A percentile compares a stretch with the other conserved stretches of the same genome.
phyloP scores from a whole-genome alignment of 2,113 vertebrate genomes.

The Nothobranchius kuhntae region DNA sequence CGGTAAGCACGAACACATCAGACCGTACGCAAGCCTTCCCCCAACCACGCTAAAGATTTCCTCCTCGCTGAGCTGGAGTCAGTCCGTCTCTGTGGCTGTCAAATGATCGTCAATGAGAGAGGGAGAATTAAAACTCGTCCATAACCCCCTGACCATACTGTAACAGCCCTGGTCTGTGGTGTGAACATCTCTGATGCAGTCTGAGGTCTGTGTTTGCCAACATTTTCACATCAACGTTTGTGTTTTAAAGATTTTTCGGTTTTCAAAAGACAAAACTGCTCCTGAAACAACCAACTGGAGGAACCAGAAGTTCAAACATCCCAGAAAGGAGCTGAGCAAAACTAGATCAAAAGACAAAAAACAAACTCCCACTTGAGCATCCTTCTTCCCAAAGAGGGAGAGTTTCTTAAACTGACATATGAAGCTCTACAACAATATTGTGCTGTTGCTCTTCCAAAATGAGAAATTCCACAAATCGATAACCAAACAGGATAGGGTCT shows the following conservation, averaged over 20 bases:
- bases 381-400: not conserved
- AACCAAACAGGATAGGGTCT: slow-evolving; percentile 44
- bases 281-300: slow-evolving; percentile 2
- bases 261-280: slow-evolving; percentile 31
- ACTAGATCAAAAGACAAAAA: slow-evolving; percentile 30
- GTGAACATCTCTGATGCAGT: slow-evolving; percentile 55
- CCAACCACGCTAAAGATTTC: slow-evolving; percentile 2
- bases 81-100: slow-evolving; percentile 60
- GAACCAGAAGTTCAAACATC: slow-evolving; percentile 24
- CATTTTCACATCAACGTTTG: slow-evolving; percentile 25
- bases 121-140: slow-evolving; percentile 52
- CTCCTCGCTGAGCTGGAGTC: slow-evolving; percentile 56
- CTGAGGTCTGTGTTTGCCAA: slow-evolving; percentile 32
- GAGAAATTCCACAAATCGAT: slow-evolving; percentile 42
- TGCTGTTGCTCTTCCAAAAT: slow-evolving; percentile 38
- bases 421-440: slow-evolving; percentile 41
- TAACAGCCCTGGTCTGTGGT: slow-evolving; percentile 68
- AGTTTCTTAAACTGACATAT: slow-evolving; percentile 14
- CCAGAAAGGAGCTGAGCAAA: not conserved
- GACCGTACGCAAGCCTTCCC: slow-evolving; percentile 9
- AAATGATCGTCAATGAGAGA: slow-evolving; percentile 53
- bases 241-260: slow-evolving; percentile 19
- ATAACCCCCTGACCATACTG: slow-evolving; percentile 46
- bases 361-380: slow-evolving; percentile 22
- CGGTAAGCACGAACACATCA: slow-evolving; percentile 37